Base-by-base conservation (phyloP, 1,140 invertebrate genomes). In the Eurosta solidaginis region DNA sequence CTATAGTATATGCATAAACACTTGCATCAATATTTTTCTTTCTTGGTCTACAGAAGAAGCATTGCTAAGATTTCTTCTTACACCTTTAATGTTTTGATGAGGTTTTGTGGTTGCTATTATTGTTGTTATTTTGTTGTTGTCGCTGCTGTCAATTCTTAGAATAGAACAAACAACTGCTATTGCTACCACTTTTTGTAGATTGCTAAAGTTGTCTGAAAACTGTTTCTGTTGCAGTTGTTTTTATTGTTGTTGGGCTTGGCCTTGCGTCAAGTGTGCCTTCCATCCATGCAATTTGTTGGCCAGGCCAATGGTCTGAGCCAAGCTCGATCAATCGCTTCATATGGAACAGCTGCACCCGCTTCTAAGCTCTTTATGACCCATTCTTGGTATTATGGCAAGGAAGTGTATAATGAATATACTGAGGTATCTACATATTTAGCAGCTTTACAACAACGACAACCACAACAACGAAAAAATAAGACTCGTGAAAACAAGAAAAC, bases 31-130 rank as follows among this genome's bases (percentile, higher is more conserved):
- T 74, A 47, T 74, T 29, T 45, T 47, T 47, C 42, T 49, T 45
- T 75, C 45, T 75, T 20, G 59, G 6, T 20, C 59, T 9, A 68
- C 17, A 68, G 20, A n/a, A n/a, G n/a, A 33, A 40, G 59, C 59
- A 68, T 68, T 68, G 59, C 59, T 68, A 68, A 68, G 59, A 68
- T 68, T 68, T 68, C 59, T 68, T 68, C 29, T 68, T 68, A 33
- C 59, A 68, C 33, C 59, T 20, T 7, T 9, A n/a, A 36, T 7
- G 17, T 75, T 17, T 75, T 27, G 17, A 17, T 75, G 74, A 45
- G 42, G 22, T 75, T 75, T 75, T 75, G 74, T 75, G 10, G 74
- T 42, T 2, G 42, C 27, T 42, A 25, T 29, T 75, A 29, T 73
- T 73, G 22, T 20, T 44, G 29, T 75, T 75, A 42, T 47, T 49